These are phyloP conservation scores for Drosophila parthenogenetica DNA, from an alignment of 2,888 invertebrate species.

Conservation along the genomic window DNA sequence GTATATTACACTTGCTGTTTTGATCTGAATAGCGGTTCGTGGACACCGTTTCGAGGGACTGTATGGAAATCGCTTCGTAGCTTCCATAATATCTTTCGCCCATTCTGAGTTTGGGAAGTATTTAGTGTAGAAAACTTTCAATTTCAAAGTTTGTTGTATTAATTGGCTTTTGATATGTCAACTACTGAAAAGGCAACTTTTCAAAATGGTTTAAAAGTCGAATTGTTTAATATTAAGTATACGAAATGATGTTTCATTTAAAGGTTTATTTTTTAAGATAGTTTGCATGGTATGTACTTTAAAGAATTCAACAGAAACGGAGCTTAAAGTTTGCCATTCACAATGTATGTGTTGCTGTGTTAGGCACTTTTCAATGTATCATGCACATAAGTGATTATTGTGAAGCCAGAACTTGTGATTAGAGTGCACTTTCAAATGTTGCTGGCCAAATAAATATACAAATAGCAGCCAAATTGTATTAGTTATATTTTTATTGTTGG, in stretches of 20 bases:
- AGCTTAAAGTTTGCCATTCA: too few species aligned
- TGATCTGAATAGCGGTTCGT: not conserved
- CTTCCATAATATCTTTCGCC: slow-evolving; percentile 15
- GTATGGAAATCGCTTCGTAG: slow-evolving; percentile 37
- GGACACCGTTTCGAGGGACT: slow-evolving; percentile 16
- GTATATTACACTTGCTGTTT: not conserved
- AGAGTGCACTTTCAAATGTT: slow-evolving; percentile 5
- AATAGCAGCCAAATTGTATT: slow-evolving; percentile 12
- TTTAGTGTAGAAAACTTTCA: not conserved
- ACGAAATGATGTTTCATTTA: too few species aligned
- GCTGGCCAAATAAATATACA: slow-evolving; percentile 2
- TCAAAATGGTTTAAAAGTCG: too few species aligned
- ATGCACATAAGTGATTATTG: not conserved
- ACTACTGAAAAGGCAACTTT: not conserved
- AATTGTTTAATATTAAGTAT: too few species aligned
- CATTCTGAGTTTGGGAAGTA: not conserved
- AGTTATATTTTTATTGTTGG: slow-evolving; percentile 12
- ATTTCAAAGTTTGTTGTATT: slow-evolving; percentile 7
- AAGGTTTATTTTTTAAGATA: too few species aligned
- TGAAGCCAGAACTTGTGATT: not conserved
- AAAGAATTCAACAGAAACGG: too few species aligned
- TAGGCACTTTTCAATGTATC: not conserved
- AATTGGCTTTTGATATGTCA: not conserved
- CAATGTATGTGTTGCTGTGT: not conserved
- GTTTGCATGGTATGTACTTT: too few species aligned